Evolutionary conservation across 2,797 vertebrate genomes (phyloP).

Genomic region (Peromyscus aztecus): DNA sequence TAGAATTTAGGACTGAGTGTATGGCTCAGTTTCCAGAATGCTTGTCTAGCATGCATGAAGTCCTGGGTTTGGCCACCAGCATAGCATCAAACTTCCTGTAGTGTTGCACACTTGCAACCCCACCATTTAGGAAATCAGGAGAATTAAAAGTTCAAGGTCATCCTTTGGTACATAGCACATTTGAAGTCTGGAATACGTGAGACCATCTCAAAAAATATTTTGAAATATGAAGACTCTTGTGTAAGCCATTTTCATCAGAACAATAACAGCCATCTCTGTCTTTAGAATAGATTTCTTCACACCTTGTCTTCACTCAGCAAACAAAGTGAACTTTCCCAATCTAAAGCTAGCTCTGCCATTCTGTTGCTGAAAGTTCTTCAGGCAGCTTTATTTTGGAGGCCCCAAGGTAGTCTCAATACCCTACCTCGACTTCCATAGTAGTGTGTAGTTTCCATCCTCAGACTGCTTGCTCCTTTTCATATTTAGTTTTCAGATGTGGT

Average conservation of each 20-base stretch:
- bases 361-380: constrained; percentile 38
- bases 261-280: constrained; percentile 26
- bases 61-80: neutral
- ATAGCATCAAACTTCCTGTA: neutral
- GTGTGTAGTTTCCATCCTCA: neutral
- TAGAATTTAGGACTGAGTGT: neutral
- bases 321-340: constrained; percentile 31
- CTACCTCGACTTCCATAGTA: neutral
- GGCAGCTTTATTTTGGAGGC: neutral
- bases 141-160: neutral
- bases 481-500: neutral
- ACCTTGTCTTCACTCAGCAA: constrained; percentile 1
- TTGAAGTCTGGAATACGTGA: neutral
- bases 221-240: neutral
- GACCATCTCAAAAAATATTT: neutral
- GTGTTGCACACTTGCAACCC: neutral
- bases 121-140: neutral
- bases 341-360: constrained; percentile 17
- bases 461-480: neutral
- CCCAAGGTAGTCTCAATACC: neutral
- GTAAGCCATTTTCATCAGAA: constrained; percentile 43
- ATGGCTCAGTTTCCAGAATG: neutral
- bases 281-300: constrained; percentile 45
- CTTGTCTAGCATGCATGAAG: neutral
- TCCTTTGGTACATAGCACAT: neutral